Evolutionary conservation across 2,797 vertebrate genomes (phyloP).

Genomic region (Valencia hispanica): DNA sequence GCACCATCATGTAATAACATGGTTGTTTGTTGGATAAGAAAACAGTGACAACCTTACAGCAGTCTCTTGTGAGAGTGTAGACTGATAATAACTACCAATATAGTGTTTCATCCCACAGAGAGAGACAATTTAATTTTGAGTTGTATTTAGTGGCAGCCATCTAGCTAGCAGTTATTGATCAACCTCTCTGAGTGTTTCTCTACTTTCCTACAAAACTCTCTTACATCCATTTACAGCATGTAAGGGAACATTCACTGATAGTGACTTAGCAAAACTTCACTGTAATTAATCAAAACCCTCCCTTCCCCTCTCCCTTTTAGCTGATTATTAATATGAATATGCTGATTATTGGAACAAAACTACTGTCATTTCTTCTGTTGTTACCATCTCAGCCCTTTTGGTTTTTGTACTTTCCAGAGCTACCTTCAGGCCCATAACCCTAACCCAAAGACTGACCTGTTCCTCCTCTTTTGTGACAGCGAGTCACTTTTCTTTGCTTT

Average conservation of each 20-base stretch:
- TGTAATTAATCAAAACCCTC: no score
- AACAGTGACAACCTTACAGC: no score
- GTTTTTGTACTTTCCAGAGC: conserved; percentile 6
- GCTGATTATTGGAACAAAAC: background rate
- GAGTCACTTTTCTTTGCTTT: conserved; percentile 23
- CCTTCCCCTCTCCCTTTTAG: no score
- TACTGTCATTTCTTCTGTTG: background rate
- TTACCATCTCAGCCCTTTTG: background rate
- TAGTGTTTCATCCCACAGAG: no score
- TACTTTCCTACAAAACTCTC: background rate
- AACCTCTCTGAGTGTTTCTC: background rate
- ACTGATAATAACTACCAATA: no score
- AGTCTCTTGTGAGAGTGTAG: no score
- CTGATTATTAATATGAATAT: no score
- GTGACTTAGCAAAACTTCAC: background rate
- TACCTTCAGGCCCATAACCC: conserved; percentile 33
- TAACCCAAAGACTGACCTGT: conserved; percentile 47
- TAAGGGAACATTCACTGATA: background rate
- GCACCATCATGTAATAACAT: background rate
- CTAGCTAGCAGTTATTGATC: background rate
- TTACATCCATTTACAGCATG: background rate
- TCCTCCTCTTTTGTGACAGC: conserved; percentile 16
- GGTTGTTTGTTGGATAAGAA: no score
- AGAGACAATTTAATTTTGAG: no score
- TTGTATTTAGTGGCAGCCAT: background rate